Conservation (phyloP, 2,113 vertebrate species). For the Mesocricetus auratus region DNA sequence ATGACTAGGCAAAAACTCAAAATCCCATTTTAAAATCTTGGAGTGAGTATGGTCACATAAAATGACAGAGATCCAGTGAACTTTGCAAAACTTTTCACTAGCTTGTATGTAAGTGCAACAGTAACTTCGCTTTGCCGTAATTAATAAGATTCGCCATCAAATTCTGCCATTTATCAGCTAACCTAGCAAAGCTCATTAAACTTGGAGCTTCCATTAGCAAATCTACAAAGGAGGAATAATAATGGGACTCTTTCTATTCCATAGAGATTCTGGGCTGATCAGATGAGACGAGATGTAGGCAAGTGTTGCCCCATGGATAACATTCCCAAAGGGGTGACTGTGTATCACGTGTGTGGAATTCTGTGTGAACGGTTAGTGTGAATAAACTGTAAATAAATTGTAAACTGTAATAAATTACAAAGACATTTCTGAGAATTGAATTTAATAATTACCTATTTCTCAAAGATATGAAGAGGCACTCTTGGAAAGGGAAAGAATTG, state of each 20-base stretch:
- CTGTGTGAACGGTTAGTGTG: not conserved
- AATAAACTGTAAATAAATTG: not conserved
- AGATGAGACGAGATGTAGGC: not conserved
- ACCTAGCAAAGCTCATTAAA: not conserved
- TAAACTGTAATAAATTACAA: not conserved
- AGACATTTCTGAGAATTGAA: constrained; percentile 7
- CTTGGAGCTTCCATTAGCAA: not conserved
- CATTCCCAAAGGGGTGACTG: not conserved
- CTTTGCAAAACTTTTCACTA: not conserved
- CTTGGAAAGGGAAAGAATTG: not conserved
- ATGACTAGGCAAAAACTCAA: not conserved
- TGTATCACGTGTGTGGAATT: not conserved
- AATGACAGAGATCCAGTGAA: not conserved
- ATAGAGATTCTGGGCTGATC: not conserved
- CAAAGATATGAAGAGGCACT: not conserved
- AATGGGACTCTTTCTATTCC: not conserved
- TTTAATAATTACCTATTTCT: not conserved
- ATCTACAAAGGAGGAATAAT: not conserved
- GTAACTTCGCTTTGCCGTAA: not conserved
- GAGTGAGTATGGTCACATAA: not conserved
- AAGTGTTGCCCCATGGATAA: not conserved
- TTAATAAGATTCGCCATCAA: constrained; percentile 7
- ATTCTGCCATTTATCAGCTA: not conserved
- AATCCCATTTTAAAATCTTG: constrained; percentile 7
- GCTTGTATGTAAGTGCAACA: not conserved